Evolutionary conservation across 1,140 invertebrate genomes (phyloP).

Genomic region (Leptonema lineaticorne): DNA sequence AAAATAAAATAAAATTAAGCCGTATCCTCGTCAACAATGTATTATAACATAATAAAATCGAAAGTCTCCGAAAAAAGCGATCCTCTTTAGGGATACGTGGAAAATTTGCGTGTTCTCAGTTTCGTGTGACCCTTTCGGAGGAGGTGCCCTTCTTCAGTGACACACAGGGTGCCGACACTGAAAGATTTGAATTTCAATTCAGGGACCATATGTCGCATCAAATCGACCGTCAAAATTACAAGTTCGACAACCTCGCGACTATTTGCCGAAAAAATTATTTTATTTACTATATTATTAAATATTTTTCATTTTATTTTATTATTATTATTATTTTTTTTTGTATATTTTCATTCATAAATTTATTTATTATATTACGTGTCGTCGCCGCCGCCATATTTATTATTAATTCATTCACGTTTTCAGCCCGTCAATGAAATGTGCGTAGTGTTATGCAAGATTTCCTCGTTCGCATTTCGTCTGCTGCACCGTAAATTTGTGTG

Average conservation of each 20-base stretch:
- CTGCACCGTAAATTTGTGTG: no score
- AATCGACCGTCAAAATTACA: constrained; percentile 26
- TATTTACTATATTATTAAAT: no score
- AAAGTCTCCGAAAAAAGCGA: no score
- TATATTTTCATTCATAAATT: background rate
- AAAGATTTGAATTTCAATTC: constrained; percentile 25
- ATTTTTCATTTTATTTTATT: background rate
- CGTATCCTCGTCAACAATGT: no score
- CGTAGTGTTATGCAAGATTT: constrained; percentile 17
- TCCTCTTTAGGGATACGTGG: no score
- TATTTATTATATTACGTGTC: no score
- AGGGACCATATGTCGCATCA: constrained; percentile 21
- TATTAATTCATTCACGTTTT: constrained; percentile 21
- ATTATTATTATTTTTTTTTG: background rate
- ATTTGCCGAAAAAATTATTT: no score
- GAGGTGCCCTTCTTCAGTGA: constrained; percentile 28
- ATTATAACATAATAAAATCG: no score
- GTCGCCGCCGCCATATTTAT: background rate
- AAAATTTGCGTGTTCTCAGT: background rate
- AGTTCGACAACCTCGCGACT: constrained; percentile 25
- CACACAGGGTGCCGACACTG: constrained; percentile 23
- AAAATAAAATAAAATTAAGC: no score
- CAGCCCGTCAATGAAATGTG: constrained; percentile 21
- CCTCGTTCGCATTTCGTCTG: no score
- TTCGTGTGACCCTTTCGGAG: constrained; percentile 10